Evolutionary conservation across 2,113 vertebrate genomes (phyloP), one percentile per base, ranked within the genome.

Genomic region (Nothobranchius kuhntae): DNA sequence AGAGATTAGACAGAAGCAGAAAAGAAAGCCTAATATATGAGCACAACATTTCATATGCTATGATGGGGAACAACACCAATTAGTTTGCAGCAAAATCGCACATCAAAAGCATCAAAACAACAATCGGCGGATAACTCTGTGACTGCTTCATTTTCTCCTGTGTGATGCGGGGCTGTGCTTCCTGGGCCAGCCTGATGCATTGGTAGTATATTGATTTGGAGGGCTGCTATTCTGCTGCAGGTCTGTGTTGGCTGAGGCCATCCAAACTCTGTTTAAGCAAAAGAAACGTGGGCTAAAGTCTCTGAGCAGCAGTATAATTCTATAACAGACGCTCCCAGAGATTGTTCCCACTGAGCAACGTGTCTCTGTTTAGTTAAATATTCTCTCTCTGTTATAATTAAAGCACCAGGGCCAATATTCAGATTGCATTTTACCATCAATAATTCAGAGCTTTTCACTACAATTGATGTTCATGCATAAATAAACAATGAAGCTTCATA

Each of bases 11-110:
- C 92, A 93, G 93, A 94, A 94, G 94, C 95, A 90, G 94, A 93
- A 86, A 89, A 95, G 94, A 80, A 84, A 94, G 95, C 94, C 94
- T 95, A 96, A 97, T 97, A 96, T 95, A 96, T 92, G 95, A 96
- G 94, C 95, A 95, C 95, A 95, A 94, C 95, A 93, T 94, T 95
- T 95, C 94, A 91, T 92, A 87, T 70, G 82, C 91, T 83, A 89
- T 83, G 91, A 93, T 95, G 90, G 92, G 77, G 85, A 90, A 94
- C 94, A 89, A 89, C 92, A 92, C 93, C 94, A 95, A 97, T 96
- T 96, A 98, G 89, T 91, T 92, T 91, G 24, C 51, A n/a, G 71
- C 67, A 24, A 72, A 81, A 76, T 71, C 26, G 63, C 87, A 75
- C 82, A 91, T 90, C 85, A 86, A 90, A 89, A 90, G 38, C 35